These are phyloP conservation scores for Sesia bembeciformis DNA, from an alignment of 2,888 invertebrate genomes.

Conservation along the genomic window DNA sequence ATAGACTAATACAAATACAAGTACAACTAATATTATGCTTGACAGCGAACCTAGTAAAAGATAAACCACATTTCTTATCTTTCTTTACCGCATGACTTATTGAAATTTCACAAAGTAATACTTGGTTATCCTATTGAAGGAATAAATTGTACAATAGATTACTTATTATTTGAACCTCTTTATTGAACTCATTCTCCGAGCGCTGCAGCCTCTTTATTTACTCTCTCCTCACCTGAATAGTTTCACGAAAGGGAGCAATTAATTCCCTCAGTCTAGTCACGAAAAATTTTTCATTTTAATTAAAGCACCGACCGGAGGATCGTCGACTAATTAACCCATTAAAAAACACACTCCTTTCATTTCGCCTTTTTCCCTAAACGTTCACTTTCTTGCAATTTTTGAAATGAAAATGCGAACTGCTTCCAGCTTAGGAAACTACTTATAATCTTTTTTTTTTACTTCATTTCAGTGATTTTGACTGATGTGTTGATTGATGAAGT, in stretches of 20 bases:
- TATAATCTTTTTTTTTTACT: neutral
- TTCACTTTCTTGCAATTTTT: slow-evolving; percentile 61
- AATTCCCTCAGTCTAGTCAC: slow-evolving; percentile 65
- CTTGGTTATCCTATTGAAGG: too few relatives aligned
- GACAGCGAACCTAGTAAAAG: too few relatives aligned
- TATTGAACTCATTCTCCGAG: slow-evolving; percentile 7
- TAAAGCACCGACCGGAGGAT: slow-evolving; percentile 65
- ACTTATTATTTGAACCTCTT: neutral
- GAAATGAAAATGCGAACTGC: slow-evolving; percentile 27
- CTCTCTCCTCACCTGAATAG: slow-evolving; percentile 62
- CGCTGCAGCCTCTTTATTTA: slow-evolving; percentile 36
- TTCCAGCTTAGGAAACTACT: slow-evolving; percentile 6
- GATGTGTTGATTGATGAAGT: too few relatives aligned
- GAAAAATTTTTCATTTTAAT: slow-evolving; percentile 71
- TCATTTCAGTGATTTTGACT: neutral
- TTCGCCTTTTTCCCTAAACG: slow-evolving; percentile 54
- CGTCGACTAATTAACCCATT: slow-evolving; percentile 72
- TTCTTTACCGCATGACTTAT: too few relatives aligned
- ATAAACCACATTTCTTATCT: too few relatives aligned
- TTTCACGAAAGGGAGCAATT: slow-evolving; percentile 62
- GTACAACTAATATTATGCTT: too few relatives aligned
- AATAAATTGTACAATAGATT: neutral
- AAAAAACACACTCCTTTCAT: slow-evolving; percentile 67
- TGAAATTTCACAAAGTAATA: too few relatives aligned
- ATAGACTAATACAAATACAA: too few relatives aligned